Percentiles rank a stretch among this genome's conserved stretches.
Evolutionary conservation across 2,888 invertebrate species (phyloP).

Genomic region (Ophioninae sp.): DNA sequence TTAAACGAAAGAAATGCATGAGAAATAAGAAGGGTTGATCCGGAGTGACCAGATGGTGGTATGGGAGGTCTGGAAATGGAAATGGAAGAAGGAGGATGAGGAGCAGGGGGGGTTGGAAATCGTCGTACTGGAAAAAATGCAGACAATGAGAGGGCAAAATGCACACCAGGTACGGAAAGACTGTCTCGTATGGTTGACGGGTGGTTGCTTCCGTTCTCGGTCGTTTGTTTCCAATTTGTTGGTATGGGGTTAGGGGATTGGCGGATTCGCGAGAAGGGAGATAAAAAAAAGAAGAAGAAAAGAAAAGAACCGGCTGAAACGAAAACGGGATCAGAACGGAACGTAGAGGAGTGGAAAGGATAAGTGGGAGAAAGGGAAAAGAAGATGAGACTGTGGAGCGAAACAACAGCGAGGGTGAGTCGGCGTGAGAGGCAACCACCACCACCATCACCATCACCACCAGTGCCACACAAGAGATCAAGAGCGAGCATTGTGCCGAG

Average conservation of each 20-base stretch:
- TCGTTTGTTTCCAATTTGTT: constrained; percentile 76
- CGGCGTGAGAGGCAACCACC: constrained; percentile 53
- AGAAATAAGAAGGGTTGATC: constrained; percentile 39
- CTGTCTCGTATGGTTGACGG: constrained; percentile 67
- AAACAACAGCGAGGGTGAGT: constrained; percentile 60
- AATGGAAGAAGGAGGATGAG: constrained; percentile 30
- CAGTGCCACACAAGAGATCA: constrained; percentile 49
- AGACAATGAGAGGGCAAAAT: constrained; percentile 18
- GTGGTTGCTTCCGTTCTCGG: constrained; percentile 74
- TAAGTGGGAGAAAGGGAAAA: constrained; percentile 50
- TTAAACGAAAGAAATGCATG: constrained; percentile 29
- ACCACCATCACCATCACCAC: constrained; percentile 52
- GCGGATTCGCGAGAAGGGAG: constrained; percentile 42
- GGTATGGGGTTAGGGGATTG: constrained; percentile 46
- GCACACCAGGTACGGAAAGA: constrained; percentile 44
- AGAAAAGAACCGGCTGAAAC: constrained; percentile 45
- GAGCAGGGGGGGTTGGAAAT: constrained; percentile 78
- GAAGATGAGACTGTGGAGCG: constrained; percentile 60
- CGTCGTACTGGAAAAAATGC: constrained; percentile 71
- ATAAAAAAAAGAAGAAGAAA: constrained; percentile 49
- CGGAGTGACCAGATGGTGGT: constrained; percentile 13
- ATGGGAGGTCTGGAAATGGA: not conserved
- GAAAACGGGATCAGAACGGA: constrained; percentile 33
- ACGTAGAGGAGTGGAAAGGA: constrained; percentile 44
- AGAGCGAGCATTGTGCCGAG: constrained; percentile 41